Base-by-base conservation (phyloP, 1,140 invertebrate genomes). In the Drosophila pachea region DNA sequence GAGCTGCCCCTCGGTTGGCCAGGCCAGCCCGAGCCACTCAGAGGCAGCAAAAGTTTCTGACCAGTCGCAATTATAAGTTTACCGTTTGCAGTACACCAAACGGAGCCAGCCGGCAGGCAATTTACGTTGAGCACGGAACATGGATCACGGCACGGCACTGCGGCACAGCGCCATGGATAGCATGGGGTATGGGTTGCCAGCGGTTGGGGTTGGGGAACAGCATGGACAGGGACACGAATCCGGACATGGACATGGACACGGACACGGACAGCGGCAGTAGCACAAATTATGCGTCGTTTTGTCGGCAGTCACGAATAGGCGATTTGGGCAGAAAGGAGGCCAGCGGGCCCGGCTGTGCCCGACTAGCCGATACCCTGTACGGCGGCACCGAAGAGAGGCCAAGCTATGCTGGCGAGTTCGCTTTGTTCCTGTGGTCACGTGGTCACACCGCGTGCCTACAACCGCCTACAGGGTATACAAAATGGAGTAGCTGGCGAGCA, bases 271-370 rank as follows among this genome's bases (percentile, higher is more conserved):
- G 62, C 60, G 71, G 54, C 73, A 76, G 66, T 76, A 81, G 79
- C 81, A 84, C 79, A 84, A 84, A 84, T 84, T 86, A 84, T 84
- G 79, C 79, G 79, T 84, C 76, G 79, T 84, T 86, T 81, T 63
- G 56, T 60, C 67, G 67, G 70, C 69, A 84, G 79, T 86, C 79
- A 84, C 79, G 79, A 84, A 84, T 69, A 84, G 76, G 73, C 79
- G 66, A 84, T 84, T 78, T 83, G 60, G 55, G 71, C 68, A 58
- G 49, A 47, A 32, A 49, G 40, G n/a, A 12, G 40, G 11, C 11
- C 2, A 42, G 35, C 11, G 7, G 47, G 22, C 22, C 22, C 3
- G 22, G 5, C 4, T 12, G 29, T 32, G 29, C 22, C 6, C 47
- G 47, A 32, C 47, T 48, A 6, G 4, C 3, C n/a, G 29, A 32